Evolutionary conservation across 2,113 vertebrate species (phyloP).

Genomic region (Pyxicephalus adspersus): DNA sequence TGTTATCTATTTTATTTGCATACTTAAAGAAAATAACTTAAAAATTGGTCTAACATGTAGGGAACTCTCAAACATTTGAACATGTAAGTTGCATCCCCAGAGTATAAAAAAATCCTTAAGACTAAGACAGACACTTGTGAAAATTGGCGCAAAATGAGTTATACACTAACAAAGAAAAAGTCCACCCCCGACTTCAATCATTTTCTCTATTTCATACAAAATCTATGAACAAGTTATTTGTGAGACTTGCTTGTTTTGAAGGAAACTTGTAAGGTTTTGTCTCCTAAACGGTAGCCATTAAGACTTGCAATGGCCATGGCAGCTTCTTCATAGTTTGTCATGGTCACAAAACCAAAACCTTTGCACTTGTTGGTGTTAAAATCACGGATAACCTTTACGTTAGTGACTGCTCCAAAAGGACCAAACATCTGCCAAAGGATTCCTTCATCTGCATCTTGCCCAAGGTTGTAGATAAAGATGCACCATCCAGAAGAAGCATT

Average conservation of each 20-base stretch:
- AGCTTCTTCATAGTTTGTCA: conserved; percentile 99
- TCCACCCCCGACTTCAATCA: conserved; percentile 74
- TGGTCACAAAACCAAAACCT: conserved; percentile 98
- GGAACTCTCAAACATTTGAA: conserved; percentile 83
- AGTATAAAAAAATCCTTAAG: conserved; percentile 82
- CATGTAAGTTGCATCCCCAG: conserved; percentile 83
- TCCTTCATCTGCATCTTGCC: conserved; percentile 95
- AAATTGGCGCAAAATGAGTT: conserved; percentile 87
- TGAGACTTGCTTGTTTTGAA: conserved; percentile 99
- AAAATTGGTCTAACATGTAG: conserved; percentile 79
- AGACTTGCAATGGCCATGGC: conserved; percentile 98
- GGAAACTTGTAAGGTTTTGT: conserved; percentile 99
- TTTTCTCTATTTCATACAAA: conserved; percentile 84
- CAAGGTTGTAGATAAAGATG: conserved; percentile 99
- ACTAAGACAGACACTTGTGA: conserved; percentile 86
- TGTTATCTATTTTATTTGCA: conserved; percentile 72
- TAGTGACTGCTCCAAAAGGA: conserved; percentile 96
- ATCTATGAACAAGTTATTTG: conserved; percentile 85
- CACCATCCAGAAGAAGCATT: conserved; percentile 94
- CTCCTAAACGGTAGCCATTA: conserved; percentile 96
- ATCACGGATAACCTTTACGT: conserved; percentile 98
- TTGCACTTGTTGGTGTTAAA: conserved; percentile 99
- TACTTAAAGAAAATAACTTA: conserved; percentile 78
- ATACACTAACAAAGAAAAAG: conserved; percentile 79
- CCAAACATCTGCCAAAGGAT: conserved; percentile 99